Evolutionary conservation across 2,888 invertebrate genomes (phyloP).

Genomic region (Pseudanteris insignis): DNA sequence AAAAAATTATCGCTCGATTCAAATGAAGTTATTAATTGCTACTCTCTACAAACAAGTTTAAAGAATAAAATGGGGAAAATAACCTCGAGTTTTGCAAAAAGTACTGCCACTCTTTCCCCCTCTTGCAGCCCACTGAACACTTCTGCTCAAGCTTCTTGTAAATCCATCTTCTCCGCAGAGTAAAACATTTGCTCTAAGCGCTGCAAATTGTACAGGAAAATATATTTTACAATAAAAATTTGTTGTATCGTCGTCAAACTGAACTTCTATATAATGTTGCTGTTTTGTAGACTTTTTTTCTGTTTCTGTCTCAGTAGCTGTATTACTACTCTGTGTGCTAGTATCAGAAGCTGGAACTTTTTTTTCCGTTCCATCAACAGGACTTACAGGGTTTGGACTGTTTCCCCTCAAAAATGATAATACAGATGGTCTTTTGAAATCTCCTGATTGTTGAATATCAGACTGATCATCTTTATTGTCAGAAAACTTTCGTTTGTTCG

Average conservation of each 20-base stretch:
- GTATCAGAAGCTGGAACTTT: constrained; percentile 43
- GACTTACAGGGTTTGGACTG: constrained; percentile 59
- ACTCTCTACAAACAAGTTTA: background rate
- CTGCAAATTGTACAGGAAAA: constrained; percentile 91
- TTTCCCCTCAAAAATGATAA: constrained; percentile 63
- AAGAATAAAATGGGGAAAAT: background rate
- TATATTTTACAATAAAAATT: constrained; percentile 91
- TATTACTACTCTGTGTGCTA: constrained; percentile 11
- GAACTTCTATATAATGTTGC: constrained; percentile 69
- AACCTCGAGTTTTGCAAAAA: constrained; percentile 92
- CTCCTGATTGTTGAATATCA: constrained; percentile 55
- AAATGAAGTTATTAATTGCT: too few species aligned
- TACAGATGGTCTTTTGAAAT: constrained; percentile 60
- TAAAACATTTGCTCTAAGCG: constrained; percentile 74
- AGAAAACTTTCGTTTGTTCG: constrained; percentile 66
- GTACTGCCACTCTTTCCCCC: constrained; percentile 98
- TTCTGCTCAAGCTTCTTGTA: constrained; percentile 85
- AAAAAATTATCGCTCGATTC: background rate
- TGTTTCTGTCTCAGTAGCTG: constrained; percentile 53
- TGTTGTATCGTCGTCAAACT: constrained; percentile 74
- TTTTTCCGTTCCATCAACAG: constrained; percentile 56
- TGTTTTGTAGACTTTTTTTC: constrained; percentile 60
- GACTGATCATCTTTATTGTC: constrained; percentile 64
- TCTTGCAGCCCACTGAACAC: constrained; percentile 90
- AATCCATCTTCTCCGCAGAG: constrained; percentile 78